Percentiles rank a stretch among this genome's conserved stretches.
Conservation (phyloP, 2,113 vertebrate species). For the Abramis brama region DNA sequence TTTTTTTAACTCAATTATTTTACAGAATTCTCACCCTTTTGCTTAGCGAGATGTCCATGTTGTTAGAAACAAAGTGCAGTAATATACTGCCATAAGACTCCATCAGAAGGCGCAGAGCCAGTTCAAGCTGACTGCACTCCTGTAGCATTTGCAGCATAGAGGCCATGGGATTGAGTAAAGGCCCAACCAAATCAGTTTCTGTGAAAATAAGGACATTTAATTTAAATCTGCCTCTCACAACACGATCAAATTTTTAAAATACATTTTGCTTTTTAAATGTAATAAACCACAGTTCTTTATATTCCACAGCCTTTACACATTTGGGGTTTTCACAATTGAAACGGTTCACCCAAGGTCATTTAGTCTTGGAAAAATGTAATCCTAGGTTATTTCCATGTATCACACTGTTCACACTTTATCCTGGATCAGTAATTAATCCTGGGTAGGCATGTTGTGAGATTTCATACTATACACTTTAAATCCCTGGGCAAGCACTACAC, state of each 20-base stretch:
- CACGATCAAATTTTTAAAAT: neutral
- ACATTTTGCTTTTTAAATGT: neutral
- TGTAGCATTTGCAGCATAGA: slow-evolving; percentile 85
- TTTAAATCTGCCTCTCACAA: neutral
- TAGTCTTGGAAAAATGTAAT: too few species aligned
- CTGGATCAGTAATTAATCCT: too few species aligned
- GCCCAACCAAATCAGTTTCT: slow-evolving; percentile 75
- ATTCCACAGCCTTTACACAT: too few species aligned
- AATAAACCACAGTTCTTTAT: too few species aligned
- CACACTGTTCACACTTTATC: too few species aligned
- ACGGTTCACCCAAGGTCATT: too few species aligned
- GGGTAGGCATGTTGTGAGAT: too few species aligned
- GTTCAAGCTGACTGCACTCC: slow-evolving; percentile 90
- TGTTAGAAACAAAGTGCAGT: slow-evolving; percentile 83
- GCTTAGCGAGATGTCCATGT: slow-evolving; percentile 77
- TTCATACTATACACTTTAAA: neutral
- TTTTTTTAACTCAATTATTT: neutral
- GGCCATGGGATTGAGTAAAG: slow-evolving; percentile 74
- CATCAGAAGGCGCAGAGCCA: slow-evolving; percentile 81
- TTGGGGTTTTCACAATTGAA: too few species aligned
- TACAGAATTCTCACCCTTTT: neutral
- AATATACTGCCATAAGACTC: slow-evolving; percentile 82
- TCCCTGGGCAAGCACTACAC: neutral
- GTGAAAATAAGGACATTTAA: neutral
- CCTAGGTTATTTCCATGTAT: too few species aligned